Evolutionary conservation across 2,113 vertebrate species (phyloP).

Genomic region (Paralichthys olivaceus): DNA sequence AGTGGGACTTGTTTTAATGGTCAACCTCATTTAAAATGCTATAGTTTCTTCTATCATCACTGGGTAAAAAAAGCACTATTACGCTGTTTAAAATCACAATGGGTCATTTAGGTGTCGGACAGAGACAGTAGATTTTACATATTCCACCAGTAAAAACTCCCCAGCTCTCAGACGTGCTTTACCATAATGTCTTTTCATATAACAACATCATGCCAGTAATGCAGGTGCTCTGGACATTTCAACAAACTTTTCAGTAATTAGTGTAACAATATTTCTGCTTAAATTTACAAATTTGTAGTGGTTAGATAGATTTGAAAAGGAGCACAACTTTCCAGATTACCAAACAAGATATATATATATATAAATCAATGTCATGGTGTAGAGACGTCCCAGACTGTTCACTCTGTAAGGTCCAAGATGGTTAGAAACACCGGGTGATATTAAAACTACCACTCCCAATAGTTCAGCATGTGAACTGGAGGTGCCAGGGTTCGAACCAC

Average conservation of each 20-base stretch:
- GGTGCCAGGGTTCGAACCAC: too few species aligned
- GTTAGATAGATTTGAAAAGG: conserved; percentile 17
- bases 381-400: too few species aligned
- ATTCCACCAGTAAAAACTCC: conserved; percentile 14
- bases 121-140: conserved; percentile 31
- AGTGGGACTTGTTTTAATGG: neutral
- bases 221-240: conserved; percentile 47
- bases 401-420: too few species aligned
- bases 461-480: too few species aligned
- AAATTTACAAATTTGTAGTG: too few species aligned
- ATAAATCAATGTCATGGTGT: too few species aligned
- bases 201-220: neutral
- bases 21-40: neutral
- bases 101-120: conserved; percentile 22
- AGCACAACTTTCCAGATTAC: too few species aligned
- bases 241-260: conserved; percentile 30
- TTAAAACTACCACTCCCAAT: too few species aligned
- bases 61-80: neutral
- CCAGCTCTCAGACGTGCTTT: conserved; percentile 40
- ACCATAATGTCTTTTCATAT: conserved; percentile 29
- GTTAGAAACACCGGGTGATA: too few species aligned
- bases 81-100: conserved; percentile 36
- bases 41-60: neutral
- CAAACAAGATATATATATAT: too few species aligned
- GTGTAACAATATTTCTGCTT: too few species aligned